A percentile compares a stretch with the other conserved stretches of the same genome.
Conservation (phyloP, 64 coral and sea anemone species). For the Porites lutea region DNA sequence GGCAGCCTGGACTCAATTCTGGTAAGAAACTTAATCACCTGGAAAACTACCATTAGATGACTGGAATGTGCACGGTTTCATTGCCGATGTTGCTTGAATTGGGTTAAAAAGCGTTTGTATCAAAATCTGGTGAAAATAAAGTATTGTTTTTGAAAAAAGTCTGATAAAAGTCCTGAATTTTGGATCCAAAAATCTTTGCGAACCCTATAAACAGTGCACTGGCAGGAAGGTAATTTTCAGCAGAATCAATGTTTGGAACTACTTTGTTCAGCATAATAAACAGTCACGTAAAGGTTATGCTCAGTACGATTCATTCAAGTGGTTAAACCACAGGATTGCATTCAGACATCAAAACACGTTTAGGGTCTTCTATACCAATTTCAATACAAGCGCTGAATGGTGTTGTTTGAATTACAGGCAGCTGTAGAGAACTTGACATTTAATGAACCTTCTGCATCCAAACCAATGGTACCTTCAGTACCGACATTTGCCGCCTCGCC, state of each 20-base stretch:
- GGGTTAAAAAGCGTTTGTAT: too few relatives aligned
- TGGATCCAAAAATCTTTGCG: too few relatives aligned
- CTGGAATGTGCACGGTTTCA: not conserved
- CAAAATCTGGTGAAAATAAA: too few relatives aligned
- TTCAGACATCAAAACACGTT: not conserved
- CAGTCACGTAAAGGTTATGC: too few relatives aligned
- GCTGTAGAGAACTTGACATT: conserved; percentile 75
- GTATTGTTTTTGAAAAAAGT: too few relatives aligned
- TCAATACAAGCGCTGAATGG: not conserved
- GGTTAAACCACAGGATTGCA: not conserved
- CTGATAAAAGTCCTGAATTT: too few relatives aligned
- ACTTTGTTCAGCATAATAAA: too few relatives aligned
- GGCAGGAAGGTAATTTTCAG: too few relatives aligned
- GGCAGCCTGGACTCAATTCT: conserved; percentile 75
- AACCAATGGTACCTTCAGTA: conserved; percentile 42
- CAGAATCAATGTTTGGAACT: too few relatives aligned
- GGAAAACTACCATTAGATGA: not conserved
- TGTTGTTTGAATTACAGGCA: conserved; percentile 36
- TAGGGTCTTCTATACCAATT: not conserved
- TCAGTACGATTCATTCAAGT: too few relatives aligned
- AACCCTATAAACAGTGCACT: too few relatives aligned
- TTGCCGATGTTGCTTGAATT: too few relatives aligned
- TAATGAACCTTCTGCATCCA: conserved; percentile 34
- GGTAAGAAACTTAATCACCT: conserved; percentile 38
- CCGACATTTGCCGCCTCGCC: conserved; percentile 31